Base-by-base conservation (phyloP, 2,888 invertebrate genomes). In the Microctonus brassicae region DNA sequence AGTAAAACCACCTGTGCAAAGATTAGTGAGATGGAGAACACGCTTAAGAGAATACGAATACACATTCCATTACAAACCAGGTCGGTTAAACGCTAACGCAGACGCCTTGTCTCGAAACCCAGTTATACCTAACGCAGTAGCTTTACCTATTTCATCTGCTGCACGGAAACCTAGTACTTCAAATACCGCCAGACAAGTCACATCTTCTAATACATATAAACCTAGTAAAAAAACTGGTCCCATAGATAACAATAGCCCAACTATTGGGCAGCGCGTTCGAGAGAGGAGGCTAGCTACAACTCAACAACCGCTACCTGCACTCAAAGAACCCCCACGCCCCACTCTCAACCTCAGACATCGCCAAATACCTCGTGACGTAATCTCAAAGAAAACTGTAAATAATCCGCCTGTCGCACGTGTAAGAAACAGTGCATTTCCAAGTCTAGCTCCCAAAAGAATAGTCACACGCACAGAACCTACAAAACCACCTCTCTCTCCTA, bases 61-160 rank as follows among this genome's bases (percentile, higher is more conserved):
- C 22, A 29, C 22, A 0, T 62, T 70, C 34, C 29, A 58, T 7
- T 73, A 75, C 34, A 71, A 73, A 42, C 70, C 68, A 10, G 73
- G 66, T 7, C 33, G 64, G 3, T 17, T 55, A 11, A 73, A n/a
- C n/a, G n/a, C n/a, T n/a, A n/a, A n/a, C n/a, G n/a, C n/a, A n/a
- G n/a, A n/a, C n/a, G n/a, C n/a, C 71, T 64, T 72, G 17, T 72
- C 73, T 2, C 17, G 71, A 17, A 73, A 73, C 17, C 70, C 62
- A 9, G 24, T 24, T 26, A 26, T 7, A 9, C 2, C 3, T 7
- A 11, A 42, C 3, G n/a, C 26, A 39, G 22, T 13, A 24, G 62
- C 36, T 1, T 24, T 39, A 20, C 26, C 62, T 9, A 11, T 42
- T 1, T 17, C 17, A n/a, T 34, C 20, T 17, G 9, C 60, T 0